Conservation (phyloP, 92 coral and sea anemone genomes). For the Porites lobata region DNA sequence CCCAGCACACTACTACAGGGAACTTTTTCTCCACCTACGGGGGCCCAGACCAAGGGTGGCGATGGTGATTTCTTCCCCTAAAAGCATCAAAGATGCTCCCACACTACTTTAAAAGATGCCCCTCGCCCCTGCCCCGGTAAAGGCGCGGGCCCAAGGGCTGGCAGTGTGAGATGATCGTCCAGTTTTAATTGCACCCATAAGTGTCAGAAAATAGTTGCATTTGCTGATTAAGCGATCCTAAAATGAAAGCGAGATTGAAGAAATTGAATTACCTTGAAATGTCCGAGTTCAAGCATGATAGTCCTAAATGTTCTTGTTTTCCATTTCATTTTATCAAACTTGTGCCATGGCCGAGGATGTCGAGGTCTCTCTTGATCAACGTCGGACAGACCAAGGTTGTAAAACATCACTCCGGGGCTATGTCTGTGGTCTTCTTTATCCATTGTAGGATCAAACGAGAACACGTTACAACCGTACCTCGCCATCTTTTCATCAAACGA, state of each 20-base stretch:
- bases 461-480: slow-evolving; percentile 85
- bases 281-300: slow-evolving; percentile 77
- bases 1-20: no score
- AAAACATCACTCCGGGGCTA: slow-evolving; percentile 71
- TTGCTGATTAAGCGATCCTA: no score
- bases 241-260: neutral
- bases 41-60: no score
- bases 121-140: no score
- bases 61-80: no score
- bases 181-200: no score
- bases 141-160: no score
- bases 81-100: no score
- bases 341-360: neutral
- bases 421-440: slow-evolving; percentile 77
- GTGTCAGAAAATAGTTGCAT: no score
- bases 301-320: slow-evolving; percentile 78
- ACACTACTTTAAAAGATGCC: no score
- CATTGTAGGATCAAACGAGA: slow-evolving; percentile 93
- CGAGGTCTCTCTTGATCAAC: slow-evolving; percentile 70
- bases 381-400: slow-evolving; percentile 79
- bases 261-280: slow-evolving; percentile 68
- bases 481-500: slow-evolving; percentile 94
- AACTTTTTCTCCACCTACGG: no score
- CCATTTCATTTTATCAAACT: slow-evolving; percentile 59
- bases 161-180: no score